Conservation (phyloP, 2,797 vertebrate species). For the Capromys pilorides region DNA sequence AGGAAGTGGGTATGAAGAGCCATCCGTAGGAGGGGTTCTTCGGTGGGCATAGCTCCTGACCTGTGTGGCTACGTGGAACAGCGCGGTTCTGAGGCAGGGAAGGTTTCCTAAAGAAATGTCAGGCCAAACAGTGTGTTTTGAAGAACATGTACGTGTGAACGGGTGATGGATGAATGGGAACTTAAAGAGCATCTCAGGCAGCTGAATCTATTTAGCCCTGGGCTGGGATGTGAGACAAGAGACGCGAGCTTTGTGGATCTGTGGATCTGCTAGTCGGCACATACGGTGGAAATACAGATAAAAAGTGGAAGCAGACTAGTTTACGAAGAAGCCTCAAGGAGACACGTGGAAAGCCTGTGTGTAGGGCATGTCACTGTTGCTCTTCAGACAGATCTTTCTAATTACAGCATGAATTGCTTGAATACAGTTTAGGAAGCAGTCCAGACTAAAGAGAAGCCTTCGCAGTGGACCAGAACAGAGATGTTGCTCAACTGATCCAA, state of each 20-base stretch:
- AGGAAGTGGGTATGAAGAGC: neutral
- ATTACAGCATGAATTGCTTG: neutral
- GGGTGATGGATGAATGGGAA: neutral
- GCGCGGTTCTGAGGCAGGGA: neutral
- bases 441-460: neutral
- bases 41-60: accelerated
- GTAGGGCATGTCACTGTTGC: neutral
- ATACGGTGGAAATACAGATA: neutral
- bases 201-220: neutral
- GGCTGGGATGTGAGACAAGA: neutral
- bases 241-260: neutral
- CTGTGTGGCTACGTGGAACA: no score
- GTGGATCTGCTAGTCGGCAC: neutral
- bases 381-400: neutral
- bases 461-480: neutral
- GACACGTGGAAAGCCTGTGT: neutral
- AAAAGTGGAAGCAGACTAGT: neutral
- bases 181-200: neutral
- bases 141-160: neutral
- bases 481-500: neutral
- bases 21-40: no score
- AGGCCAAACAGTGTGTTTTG: neutral
- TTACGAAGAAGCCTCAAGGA: neutral
- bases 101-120: neutral
- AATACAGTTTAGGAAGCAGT: neutral